Evolutionary conservation across 2,888 invertebrate species (phyloP), one percentile per base, ranked within the genome.

Genomic region (Alentia gelatinosa): DNA sequence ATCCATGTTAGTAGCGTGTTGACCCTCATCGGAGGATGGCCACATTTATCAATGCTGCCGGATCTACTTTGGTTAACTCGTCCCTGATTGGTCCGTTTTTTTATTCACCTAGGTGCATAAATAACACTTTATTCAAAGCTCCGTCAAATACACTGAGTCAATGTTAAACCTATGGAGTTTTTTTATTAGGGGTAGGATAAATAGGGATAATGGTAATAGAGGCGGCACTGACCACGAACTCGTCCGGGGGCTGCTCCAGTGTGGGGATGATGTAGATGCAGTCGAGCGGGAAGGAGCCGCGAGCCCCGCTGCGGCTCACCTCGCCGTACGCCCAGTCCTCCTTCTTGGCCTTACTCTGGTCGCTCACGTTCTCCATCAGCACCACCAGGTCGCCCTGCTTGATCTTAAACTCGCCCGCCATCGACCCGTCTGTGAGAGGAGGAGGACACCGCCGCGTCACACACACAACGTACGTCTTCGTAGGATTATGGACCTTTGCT

Each of bases 231-330:
- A 93, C 93, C 90, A 93, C 89, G 89, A 93, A 93, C 1, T 92
- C 93, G 3, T 89, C 86, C 0, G 93, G 93, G 3, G 93, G 93
- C 75, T 90, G 92, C 50, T 92, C 91, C 40, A 91, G 89, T 37
- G 93, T 90, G 15, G 93, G 93, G 9, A 93, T 79, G 63, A 93
- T 92, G 91, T 93, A 93, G 56, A 93, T 91, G 50, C 79, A 89
- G 90, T 93, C 93, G 26, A 91, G 89, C 0, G 93, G 93, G 84
- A 93, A 93, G 5, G 83, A 37, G 9, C 93, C 93, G 3, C 33
- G 74, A 23, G 74, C 33, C 30, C 91, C 91, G 7, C 92, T 91
- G 23, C 91, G 26, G 30, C 90, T 90, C 15, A 75, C 83, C 37
- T 84, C 83, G 30, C 93, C 93, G 42, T 86, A 90, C 63, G 90